Base-by-base conservation (phyloP, 2,113 vertebrate genomes). In the Vulpes lagopus region DNA sequence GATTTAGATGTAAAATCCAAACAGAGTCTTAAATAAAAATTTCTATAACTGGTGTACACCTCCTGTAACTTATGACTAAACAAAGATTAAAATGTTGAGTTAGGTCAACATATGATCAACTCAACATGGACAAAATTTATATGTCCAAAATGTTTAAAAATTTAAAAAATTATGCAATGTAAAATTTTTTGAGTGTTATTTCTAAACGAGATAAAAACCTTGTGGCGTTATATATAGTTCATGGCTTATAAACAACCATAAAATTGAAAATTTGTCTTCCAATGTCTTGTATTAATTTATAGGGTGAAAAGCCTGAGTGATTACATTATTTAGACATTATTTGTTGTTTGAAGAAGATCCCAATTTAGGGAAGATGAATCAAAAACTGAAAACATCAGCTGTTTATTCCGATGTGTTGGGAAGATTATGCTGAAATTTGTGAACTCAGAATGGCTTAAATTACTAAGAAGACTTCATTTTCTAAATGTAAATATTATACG, bases 1-100 rank as follows among this genome's bases (percentile, higher is more conserved):
- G 17, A 55, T 91, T 94, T 82, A 89, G 89, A 96, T 9, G 0
- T 89, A 80, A 81, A 86, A 51, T 69, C 49, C 32, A 15, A 94
- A 94, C 67, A 38, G 11, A 73, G 0, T 79, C 32, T 53, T 73
- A 69, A 69, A 20, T 60, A 20, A 67, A 76, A 62, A 35, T 22
- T 93, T 93, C 78, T 71, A 64, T 25, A 62, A 25, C 0, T 85
- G 3, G 43, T 27, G 9, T 14, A 23, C 2, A 65, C 5, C 27
- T 81, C 38, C 20, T 67, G 23, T 49, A 55, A 25, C 11, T 74
- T 91, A 81, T 57, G n/a, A 43, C 11, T 51, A 65, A 89, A 30
- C 25, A 62, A 62, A 81, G 5, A 57, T 57, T 51, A 80, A 79
- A 79, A n/a, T 84, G 5, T 84, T 60, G 32, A 93, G 2, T 73